Evolutionary conservation across 2,113 vertebrate genomes (phyloP).

Genomic region (Platycercus adscitus): DNA sequence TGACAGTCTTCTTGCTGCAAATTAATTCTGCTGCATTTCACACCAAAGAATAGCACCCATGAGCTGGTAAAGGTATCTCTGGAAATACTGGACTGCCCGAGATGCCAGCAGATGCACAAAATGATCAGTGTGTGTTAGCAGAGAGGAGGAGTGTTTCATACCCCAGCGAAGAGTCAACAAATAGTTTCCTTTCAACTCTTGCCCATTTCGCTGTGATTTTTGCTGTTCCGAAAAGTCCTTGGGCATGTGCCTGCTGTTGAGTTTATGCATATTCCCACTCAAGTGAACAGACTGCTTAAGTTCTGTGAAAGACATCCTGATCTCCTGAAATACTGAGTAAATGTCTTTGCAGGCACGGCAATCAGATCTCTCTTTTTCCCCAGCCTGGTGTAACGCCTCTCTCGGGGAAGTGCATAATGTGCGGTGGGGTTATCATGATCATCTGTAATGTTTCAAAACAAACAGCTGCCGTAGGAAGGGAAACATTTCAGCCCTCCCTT

Average conservation of each 20-base stretch:
- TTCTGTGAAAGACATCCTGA: not conserved
- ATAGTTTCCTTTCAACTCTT: not conserved
- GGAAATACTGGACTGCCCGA: not conserved
- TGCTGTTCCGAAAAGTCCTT: not conserved
- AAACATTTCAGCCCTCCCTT: constrained; percentile 46
- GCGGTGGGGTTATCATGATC: constrained; percentile 4
- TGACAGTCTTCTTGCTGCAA: not conserved
- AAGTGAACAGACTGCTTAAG: not conserved
- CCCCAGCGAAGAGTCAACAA: not conserved
- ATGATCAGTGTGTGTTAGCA: not conserved
- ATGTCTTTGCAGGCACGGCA: constrained; percentile 37
- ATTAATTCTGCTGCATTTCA: constrained; percentile 49
- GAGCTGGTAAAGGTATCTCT: not conserved
- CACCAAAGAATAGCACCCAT: not conserved
- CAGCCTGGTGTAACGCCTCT: constrained; percentile 29
- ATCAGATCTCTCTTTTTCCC: constrained; percentile 44
- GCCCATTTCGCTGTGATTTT: not conserved
- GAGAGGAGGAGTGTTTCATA: not conserved
- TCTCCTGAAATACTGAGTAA: constrained; percentile 59
- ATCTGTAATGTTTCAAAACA: constrained; percentile 41
- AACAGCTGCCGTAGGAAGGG: constrained; percentile 54
- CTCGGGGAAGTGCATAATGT: constrained; percentile 29
- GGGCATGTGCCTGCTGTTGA: not conserved
- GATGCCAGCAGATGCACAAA: not conserved
- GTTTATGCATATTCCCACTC: constrained; percentile 18